Conservation (phyloP, 2,888 invertebrate genomes). For the Erebia aethiops region DNA sequence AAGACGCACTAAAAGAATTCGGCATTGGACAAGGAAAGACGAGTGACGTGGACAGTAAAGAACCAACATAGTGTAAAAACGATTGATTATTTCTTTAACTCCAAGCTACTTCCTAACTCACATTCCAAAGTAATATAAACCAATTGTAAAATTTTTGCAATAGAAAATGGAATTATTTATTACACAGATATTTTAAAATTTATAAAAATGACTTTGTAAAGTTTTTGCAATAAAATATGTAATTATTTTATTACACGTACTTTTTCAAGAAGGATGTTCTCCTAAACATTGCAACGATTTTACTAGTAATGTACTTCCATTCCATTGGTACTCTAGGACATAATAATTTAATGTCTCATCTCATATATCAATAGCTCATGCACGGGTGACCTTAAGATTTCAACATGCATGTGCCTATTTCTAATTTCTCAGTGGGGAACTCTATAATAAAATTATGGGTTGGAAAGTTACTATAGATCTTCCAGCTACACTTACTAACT, state of each 20-base stretch:
- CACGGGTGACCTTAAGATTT: not conserved
- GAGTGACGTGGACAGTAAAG: conserved; percentile 59
- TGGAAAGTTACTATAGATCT: not conserved
- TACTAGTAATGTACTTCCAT: too few relatives aligned
- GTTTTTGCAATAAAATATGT: not conserved
- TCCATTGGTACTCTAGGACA: too few relatives aligned
- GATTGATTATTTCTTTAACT: conserved; percentile 2
- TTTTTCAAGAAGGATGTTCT: too few relatives aligned
- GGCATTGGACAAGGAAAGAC: conserved; percentile 80
- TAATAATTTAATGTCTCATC: too few relatives aligned
- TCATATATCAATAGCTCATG: too few relatives aligned
- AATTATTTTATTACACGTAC: not conserved
- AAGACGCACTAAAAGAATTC: conserved; percentile 85
- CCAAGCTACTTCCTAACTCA: conserved; percentile 7
- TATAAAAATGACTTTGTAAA: conserved; percentile 19
- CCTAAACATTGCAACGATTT: not conserved
- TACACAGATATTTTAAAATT: not conserved
- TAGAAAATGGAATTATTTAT: not conserved
- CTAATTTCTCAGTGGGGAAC: not conserved
- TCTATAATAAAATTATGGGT: not conserved
- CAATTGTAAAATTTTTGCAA: conserved; percentile 23
- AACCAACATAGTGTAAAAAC: conserved; percentile 59
- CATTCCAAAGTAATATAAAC: conserved; percentile 25
- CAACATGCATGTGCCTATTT: not conserved
- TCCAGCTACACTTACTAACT: not conserved